Conservation (phyloP, 2,888 invertebrate species). For the Liposcelis brunnea region DNA sequence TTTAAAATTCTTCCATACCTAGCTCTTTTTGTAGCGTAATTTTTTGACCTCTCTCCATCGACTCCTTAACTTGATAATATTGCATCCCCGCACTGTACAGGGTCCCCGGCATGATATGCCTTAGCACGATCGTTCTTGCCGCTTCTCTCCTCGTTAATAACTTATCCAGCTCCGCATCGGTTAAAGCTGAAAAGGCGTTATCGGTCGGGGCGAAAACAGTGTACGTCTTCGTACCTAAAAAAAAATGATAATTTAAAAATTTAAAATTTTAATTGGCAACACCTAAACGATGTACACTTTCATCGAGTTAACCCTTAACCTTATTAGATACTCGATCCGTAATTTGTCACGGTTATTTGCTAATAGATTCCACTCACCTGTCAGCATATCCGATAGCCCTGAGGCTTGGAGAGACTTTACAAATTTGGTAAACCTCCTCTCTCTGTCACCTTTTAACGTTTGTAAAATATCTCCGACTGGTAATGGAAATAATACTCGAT, state of each 20-base stretch:
- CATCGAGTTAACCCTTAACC: background rate
- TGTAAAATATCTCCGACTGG: constrained; percentile 75
- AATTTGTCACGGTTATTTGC: background rate
- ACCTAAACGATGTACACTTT: background rate
- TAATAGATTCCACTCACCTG: constrained; percentile 33
- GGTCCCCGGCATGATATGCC: constrained; percentile 59
- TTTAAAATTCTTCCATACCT: constrained; percentile 30
- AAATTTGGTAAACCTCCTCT: constrained; percentile 61
- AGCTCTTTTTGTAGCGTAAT: constrained; percentile 65
- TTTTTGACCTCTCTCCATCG: constrained; percentile 54
- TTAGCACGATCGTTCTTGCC: constrained; percentile 54
- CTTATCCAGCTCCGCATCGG: constrained; percentile 39
- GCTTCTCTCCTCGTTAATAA: constrained; percentile 39
- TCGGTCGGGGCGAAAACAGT: constrained; percentile 76
- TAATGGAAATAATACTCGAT: constrained; percentile 75
- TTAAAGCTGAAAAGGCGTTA: constrained; percentile 52
- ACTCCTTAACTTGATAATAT: constrained; percentile 70
- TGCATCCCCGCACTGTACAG: constrained; percentile 74
- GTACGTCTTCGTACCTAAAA: constrained; percentile 60
- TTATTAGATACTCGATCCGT: background rate
- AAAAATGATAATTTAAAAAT: constrained; percentile 8
- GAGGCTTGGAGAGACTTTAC: constrained; percentile 57
- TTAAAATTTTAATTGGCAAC: constrained; percentile 2
- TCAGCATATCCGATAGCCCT: constrained; percentile 55
- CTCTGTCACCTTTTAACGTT: constrained; percentile 68